Evolutionary conservation across 2,797 vertebrate genomes (phyloP), one percentile per base, ranked within the genome.

Genomic region (Numenius phaeopus): DNA sequence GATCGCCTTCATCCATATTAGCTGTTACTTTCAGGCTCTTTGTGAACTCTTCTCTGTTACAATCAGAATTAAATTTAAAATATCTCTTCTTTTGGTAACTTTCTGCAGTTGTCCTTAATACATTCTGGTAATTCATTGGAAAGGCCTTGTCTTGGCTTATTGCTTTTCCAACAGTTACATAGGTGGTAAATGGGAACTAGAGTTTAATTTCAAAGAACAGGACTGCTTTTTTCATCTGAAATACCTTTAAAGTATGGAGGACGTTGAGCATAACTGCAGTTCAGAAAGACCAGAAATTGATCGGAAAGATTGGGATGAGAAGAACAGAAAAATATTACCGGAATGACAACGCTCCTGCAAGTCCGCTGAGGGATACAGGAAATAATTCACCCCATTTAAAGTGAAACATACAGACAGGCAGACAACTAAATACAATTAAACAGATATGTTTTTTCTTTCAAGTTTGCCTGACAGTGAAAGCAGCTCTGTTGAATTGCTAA

Each of bases 381-480:
- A 93, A 79, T 93, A 85, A 92, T 87, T 94, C 96, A 95, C 90
- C 77, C 89, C 64, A 76, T 95, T 84, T 84, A 62, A 83, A 96
- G 72, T 50, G 88, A 96, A 94, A 94, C 81, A 39, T 87, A 64
- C 83, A 85, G 79, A 40, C 66, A 92, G 94, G 76, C 82, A 94
- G 86, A 95, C 87, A 92, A 90, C 83, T 92, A 90, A 23, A 32
- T 94, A 90, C 91, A 97, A 77, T 97, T 89, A 89, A 96, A 81
- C 39, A 69, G 50, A 7, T 40, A 5, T 66, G 87, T 84, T 71
- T 26, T 87, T 80, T 73, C n/a, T 83, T 29, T 18, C 85, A 86
- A 81, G 79, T 94, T 91, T 86, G 57, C 75, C 78, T 80, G 86
- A 49, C 59, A 47, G 58, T 65, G 55, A 92, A 94, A 95, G 92